Percentiles rank a stretch among this genome's conserved stretches.
Evolutionary conservation across 2,797 vertebrate genomes (phyloP).

Genomic region (Okamejei kenojei): DNA sequence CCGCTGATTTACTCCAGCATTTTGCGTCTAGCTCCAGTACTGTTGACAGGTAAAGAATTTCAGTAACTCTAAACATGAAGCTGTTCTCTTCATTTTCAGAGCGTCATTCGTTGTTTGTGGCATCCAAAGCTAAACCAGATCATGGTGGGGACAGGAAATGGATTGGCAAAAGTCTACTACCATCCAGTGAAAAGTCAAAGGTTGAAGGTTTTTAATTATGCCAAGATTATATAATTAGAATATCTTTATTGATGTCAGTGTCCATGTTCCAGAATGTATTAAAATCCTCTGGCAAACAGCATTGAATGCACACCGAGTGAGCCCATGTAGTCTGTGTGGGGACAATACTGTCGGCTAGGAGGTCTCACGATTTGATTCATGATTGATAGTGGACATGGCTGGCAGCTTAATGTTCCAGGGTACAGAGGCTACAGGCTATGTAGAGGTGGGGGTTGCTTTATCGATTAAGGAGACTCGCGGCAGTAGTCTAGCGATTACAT

Average conservation of each 20-base stretch:
- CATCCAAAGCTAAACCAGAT: constrained; percentile 97
- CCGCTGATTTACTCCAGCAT: too few relatives aligned
- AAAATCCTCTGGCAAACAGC: neutral
- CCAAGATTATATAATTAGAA: neutral
- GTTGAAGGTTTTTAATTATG: constrained; percentile 53
- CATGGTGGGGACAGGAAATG: constrained; percentile 92
- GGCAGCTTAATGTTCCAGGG: too few relatives aligned
- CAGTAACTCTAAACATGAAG: too few relatives aligned
- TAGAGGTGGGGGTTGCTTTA: too few relatives aligned
- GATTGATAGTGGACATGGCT: too few relatives aligned
- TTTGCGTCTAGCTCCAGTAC: neutral
- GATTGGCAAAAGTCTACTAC: constrained; percentile 90
- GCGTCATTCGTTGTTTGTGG: constrained; percentile 90
- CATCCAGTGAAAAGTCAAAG: constrained; percentile 91
- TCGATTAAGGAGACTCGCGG: too few relatives aligned
- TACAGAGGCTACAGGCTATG: too few relatives aligned
- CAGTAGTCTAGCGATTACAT: too few relatives aligned
- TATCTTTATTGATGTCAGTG: neutral
- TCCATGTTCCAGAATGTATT: neutral
- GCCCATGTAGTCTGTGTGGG: too few relatives aligned
- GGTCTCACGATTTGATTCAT: too few relatives aligned
- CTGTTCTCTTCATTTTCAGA: constrained; percentile 53
- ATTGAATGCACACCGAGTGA: too few relatives aligned
- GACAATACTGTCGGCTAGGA: too few relatives aligned
- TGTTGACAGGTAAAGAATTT: neutral